Evolutionary conservation across 2,888 invertebrate genomes (phyloP), one percentile per base, ranked within the genome.

Genomic region (Aspidapion aeneum): DNA sequence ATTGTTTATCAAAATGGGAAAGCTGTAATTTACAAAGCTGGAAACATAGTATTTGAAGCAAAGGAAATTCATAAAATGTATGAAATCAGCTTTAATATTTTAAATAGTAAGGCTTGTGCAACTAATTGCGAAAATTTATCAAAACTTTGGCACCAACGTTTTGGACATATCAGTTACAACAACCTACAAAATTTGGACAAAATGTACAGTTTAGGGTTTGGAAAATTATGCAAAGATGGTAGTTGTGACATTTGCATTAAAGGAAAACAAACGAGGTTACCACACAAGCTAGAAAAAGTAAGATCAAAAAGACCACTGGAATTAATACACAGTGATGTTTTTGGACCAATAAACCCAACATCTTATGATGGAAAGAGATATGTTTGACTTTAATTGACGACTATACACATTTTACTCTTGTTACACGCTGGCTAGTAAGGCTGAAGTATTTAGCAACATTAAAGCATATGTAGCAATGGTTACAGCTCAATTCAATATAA

Each of bases 31-130:
- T 52, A 54, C 35, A 62, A 62, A 35, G 59, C 58, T 58, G 19
- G 51, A 35, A 58, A 18, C 20, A 17, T 55, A 62, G n/a, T 63
- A 51, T 56, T 35, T n/a, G 12, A 61, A 63, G 65, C 63, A 18
- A 60, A 57, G 20, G 60, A 58, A 60, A 49, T 57, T 57, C 21
- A 62, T 62, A 64, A 62, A 17, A 35, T 64, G 7, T 64, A 64
- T 62, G 48, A 56, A 52, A 52, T 63, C 18, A 56, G 57, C 51
- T 64, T 58, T 12, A 60, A 18, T 18, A 12, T 59, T 18, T 51
- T 51, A 49, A 9, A 52, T 18, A 21, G 21, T 35, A 2, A 51
- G 51, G 19, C 22, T 50, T 57, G 50, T 48, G 58, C 19, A 22
- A 20, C 19, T 58, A 22, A 49, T 1, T 48, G 19, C n/a, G 20